Evolutionary conservation across 2,888 invertebrate genomes (phyloP).

Genomic region (Microplitis deprimator): DNA sequence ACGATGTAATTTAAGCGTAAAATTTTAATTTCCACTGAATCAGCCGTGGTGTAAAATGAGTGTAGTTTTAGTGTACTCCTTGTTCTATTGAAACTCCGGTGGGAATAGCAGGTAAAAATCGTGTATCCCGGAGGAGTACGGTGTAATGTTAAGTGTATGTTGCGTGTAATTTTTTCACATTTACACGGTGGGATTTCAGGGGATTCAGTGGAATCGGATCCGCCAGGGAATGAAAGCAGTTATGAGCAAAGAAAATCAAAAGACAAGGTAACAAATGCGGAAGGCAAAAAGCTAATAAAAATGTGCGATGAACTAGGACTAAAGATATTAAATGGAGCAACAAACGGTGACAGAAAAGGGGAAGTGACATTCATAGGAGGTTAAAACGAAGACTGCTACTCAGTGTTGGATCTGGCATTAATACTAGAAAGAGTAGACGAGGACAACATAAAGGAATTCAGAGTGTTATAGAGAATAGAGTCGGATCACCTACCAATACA

Average conservation of each 20-base stretch:
- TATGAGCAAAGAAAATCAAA: constrained; percentile 11
- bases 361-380: constrained; percentile 35
- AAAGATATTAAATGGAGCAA: constrained; percentile 31
- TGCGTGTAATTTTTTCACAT: too few species aligned
- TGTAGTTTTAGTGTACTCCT: too few species aligned
- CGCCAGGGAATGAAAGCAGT: too few species aligned
- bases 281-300: constrained; percentile 25
- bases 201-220: too few species aligned
- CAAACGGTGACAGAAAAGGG: constrained; percentile 30
- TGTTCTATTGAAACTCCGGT: too few species aligned
- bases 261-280: constrained; percentile 17
- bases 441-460: background rate
- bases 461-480: constrained; percentile 18
- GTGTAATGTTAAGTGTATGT: too few species aligned
- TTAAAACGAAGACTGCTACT: background rate
- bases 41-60: too few species aligned
- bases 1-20: too few species aligned
- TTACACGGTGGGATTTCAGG: too few species aligned
- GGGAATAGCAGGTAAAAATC: too few species aligned
- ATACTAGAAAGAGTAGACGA: background rate
- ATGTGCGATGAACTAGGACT: constrained; percentile 27
- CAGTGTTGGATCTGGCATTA: constrained; percentile 34
- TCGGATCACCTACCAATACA: constrained; percentile 41
- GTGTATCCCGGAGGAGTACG: too few species aligned
- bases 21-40: too few species aligned